Conservation (phyloP, 2,888 invertebrate genomes). For the Coleophora flavipennella region DNA sequence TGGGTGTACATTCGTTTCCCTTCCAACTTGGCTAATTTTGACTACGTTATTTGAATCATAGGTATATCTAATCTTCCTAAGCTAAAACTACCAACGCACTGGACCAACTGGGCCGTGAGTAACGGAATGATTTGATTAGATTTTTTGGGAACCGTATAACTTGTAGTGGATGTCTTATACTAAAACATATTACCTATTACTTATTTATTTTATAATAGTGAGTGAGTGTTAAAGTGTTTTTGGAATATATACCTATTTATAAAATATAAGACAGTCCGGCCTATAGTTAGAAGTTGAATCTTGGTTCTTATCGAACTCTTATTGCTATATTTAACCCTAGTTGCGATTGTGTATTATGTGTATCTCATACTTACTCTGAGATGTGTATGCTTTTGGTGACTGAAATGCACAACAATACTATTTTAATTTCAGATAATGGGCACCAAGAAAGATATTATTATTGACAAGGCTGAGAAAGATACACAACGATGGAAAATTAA, state of each 20-base stretch:
- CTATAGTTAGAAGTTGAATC: too few species aligned
- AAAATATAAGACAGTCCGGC: too few species aligned
- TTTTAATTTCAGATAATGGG: conserved; percentile 3
- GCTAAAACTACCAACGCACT: too few species aligned
- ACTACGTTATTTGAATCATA: too few species aligned
- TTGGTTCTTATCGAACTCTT: neutral
- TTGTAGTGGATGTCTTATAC: neutral
- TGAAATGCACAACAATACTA: neutral
- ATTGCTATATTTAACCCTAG: neutral
- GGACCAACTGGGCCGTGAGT: too few species aligned
- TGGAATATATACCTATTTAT: neutral
- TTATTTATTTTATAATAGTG: neutral
- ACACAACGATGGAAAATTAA: conserved; percentile 1
- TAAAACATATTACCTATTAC: neutral
- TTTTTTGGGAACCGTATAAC: too few species aligned
- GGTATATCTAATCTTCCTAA: too few species aligned
- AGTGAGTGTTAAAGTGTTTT: neutral
- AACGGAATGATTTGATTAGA: too few species aligned
- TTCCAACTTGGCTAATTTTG: too few species aligned
- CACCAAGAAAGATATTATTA: conserved; percentile 1
- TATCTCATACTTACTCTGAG: too few species aligned
- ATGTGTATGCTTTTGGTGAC: conserved; percentile 1
- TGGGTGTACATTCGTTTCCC: too few species aligned
- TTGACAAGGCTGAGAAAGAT: neutral
- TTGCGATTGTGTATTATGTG: conserved; percentile 1